A percentile compares a stretch with the other conserved stretches of the same genome.
These are phyloP conservation scores for Choristoneura rosaceana DNA, from an alignment of 2,888 invertebrate species.

Conservation along the genomic window DNA sequence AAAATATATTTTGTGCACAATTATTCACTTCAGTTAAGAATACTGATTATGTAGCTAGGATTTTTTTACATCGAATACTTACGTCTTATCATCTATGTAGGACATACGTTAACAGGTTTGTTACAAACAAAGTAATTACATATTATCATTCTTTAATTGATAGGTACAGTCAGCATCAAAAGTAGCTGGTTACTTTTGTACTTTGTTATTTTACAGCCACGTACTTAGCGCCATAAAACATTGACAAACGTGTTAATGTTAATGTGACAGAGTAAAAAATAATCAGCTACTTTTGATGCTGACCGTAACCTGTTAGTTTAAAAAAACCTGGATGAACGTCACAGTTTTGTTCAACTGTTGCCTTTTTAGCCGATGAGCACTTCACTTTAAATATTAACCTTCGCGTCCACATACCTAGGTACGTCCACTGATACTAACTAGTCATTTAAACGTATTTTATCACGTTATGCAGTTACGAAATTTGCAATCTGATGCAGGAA, in stretches of 20 bases:
- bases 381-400: constrained; percentile 1
- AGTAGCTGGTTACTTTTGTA: too few species aligned
- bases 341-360: neutral
- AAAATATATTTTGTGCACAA: constrained; percentile 33
- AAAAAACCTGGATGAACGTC: neutral
- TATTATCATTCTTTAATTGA: too few species aligned
- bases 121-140: too few species aligned
- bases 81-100: constrained; percentile 23
- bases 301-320: neutral
- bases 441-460: neutral
- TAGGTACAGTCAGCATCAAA: too few species aligned
- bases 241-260: too few species aligned
- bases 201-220: too few species aligned
- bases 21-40: constrained; percentile 4
- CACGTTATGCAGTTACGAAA: neutral
- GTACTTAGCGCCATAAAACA: too few species aligned
- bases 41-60: neutral
- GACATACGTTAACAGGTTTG: constrained; percentile 17
- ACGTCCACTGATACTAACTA: neutral
- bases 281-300: too few species aligned
- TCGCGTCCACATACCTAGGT: neutral
- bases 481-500: neutral
- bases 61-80: constrained; percentile 28
- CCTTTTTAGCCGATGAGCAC: neutral
- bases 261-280: too few species aligned